A percentile compares a stretch with the other conserved stretches of the same genome.
phyloP scores from a whole-genome alignment of 1,140 invertebrate species.

The Hydropsyche tenuis region DNA sequence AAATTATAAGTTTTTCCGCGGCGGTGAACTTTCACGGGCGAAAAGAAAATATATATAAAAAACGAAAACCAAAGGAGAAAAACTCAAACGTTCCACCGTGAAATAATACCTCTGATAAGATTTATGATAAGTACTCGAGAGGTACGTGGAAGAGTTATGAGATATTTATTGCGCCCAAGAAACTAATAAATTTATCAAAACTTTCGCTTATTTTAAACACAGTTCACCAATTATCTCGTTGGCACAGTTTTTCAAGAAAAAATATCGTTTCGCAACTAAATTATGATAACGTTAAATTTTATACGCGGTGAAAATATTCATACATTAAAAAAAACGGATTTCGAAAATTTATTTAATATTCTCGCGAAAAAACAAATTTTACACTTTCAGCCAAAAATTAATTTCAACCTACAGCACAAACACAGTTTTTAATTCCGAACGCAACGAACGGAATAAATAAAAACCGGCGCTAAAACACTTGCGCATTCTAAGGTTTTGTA shows the following conservation, averaged over 20 bases:
- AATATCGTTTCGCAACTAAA: too few relatives aligned
- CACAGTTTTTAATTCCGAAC: background rate
- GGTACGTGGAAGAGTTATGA: conserved; percentile 1
- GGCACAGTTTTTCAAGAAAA: background rate
- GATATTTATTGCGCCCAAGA: conserved; percentile 22
- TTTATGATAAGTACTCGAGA: conserved; percentile 26
- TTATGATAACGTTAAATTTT: too few relatives aligned
- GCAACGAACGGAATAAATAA: background rate
- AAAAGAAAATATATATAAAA: too few relatives aligned
- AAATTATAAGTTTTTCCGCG: too few relatives aligned
- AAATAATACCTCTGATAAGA: conserved; percentile 14
- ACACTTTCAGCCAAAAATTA: too few relatives aligned
- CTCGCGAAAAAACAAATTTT: too few relatives aligned
- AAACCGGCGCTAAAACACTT: too few relatives aligned
- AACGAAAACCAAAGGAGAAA: too few relatives aligned
- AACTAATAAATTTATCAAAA: conserved; percentile 23
- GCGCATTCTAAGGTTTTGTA: conserved; percentile 18
- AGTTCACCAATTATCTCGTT: background rate
- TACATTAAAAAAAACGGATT: too few relatives aligned
- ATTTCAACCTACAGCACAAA: background rate
- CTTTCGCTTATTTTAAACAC: conserved; percentile 19
- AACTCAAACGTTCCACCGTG: background rate
- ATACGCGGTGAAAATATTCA: too few relatives aligned
- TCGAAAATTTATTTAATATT: too few relatives aligned
- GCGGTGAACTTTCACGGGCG: too few relatives aligned